Percentiles rank a stretch among this genome's conserved stretches.
Evolutionary conservation across 2,113 vertebrate genomes (phyloP).

Genomic region (Sigmodon hispidus): DNA sequence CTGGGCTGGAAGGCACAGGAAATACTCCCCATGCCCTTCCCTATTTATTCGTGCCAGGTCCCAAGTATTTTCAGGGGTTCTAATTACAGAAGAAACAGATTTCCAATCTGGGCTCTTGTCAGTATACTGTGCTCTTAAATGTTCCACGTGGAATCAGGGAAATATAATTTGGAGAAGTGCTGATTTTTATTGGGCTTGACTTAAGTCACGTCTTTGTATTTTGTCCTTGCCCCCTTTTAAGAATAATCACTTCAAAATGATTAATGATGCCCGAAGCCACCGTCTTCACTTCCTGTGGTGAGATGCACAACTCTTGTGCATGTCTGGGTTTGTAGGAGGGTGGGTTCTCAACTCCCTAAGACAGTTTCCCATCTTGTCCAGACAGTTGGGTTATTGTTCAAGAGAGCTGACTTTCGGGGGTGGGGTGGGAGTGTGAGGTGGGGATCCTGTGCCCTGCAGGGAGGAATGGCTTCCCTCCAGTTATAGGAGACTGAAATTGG

Average conservation of each 20-base stretch:
- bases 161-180: conserved; percentile 74
- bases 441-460: conserved; percentile 62
- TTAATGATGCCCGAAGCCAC: conserved; percentile 84
- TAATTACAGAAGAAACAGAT: conserved; percentile 40
- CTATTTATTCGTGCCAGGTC: neutral
- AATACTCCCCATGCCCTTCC: fast-evolving
- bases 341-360: conserved; percentile 66
- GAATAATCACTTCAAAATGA: conserved; percentile 85
- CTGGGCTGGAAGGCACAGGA: neutral
- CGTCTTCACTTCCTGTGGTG: conserved; percentile 81
- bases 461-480: conserved; percentile 26
- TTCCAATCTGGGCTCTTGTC: neutral
- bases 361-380: conserved; percentile 74
- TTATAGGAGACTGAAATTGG: conserved; percentile 37
- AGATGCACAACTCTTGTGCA: conserved; percentile 71
- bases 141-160: neutral
- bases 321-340: conserved; percentile 83
- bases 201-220: conserved; percentile 77
- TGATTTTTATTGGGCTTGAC: conserved; percentile 80
- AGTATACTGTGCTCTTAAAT: neutral
- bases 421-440: conserved; percentile 57
- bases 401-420: conserved; percentile 64
- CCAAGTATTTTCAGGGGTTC: conserved; percentile 1
- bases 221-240: conserved; percentile 71
- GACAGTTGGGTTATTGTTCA: conserved; percentile 84